phyloP scores from a whole-genome alignment of 2,113 vertebrate genomes.

The Equus przewalskii region DNA sequence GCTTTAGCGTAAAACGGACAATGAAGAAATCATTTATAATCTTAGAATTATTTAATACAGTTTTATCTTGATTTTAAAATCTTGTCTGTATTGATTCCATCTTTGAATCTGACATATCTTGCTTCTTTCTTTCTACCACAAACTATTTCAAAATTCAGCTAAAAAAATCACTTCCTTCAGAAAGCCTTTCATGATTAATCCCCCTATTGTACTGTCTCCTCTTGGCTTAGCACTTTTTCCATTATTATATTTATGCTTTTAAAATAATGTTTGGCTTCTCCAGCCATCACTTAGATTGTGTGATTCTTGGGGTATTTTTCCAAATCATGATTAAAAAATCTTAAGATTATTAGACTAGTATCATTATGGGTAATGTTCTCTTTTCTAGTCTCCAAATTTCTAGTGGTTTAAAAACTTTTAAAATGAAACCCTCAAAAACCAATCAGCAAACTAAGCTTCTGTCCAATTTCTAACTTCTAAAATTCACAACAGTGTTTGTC shows the following conservation, averaged over 20 bases:
- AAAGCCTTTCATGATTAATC: slow-evolving; percentile 16
- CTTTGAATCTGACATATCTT: slow-evolving; percentile 38
- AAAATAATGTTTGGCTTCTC: slow-evolving; percentile 32
- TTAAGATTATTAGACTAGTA: neutral
- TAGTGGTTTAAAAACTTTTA: neutral
- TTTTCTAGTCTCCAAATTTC: neutral
- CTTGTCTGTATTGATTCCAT: neutral
- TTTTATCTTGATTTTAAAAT: slow-evolving; percentile 17
- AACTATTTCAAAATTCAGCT: slow-evolving; percentile 48
- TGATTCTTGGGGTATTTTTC: neutral
- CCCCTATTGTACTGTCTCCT: neutral
- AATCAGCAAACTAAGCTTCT: neutral
- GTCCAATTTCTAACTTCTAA: neutral
- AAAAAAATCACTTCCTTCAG: neutral
- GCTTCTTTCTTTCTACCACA: slow-evolving; percentile 35
- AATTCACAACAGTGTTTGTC: neutral
- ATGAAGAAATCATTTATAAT: slow-evolving; percentile 10
- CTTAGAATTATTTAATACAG: neutral
- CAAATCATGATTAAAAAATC: slow-evolving; percentile 24
- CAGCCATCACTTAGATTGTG: neutral
- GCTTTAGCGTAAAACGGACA: neutral
- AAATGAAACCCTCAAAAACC: slow-evolving; percentile 23
- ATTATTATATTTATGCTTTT: neutral
- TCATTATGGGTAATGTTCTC: neutral
- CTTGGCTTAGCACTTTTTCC: neutral